phyloP scores from a whole-genome alignment of 2,888 invertebrate species.

The Hypselothyrea guttata region DNA sequence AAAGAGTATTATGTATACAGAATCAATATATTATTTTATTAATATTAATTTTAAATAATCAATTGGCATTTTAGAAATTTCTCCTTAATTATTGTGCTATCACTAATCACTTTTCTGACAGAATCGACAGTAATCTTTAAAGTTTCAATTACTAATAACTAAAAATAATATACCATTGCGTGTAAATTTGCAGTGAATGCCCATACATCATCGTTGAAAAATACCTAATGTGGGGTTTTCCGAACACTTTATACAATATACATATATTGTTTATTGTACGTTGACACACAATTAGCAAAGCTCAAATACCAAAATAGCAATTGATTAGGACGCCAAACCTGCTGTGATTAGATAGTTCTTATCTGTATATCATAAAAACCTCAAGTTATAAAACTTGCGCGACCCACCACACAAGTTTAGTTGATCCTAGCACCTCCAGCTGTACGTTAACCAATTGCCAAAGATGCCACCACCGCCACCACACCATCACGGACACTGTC shows the following conservation, averaged over 20 bases:
- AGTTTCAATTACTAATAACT: neutral
- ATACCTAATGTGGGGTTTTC: constrained; percentile 2
- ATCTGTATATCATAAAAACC: constrained; percentile 27
- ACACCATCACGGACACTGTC: constrained; percentile 18
- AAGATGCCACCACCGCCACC: constrained; percentile 28
- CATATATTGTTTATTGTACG: constrained; percentile 13
- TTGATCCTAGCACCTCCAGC: constrained; percentile 10
- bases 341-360: constrained; percentile 40
- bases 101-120: too few relatives aligned
- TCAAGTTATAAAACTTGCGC: constrained; percentile 36
- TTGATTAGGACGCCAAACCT: constrained; percentile 26
- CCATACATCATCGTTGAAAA: constrained; percentile 2
- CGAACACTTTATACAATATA: constrained; percentile 4
- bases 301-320: constrained; percentile 8
- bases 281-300: constrained; percentile 6
- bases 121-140: too few relatives aligned
- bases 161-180: neutral
- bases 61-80: too few relatives aligned
- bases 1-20: too few relatives aligned
- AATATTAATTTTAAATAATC: too few relatives aligned
- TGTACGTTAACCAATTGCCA: constrained; percentile 7
- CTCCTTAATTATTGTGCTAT: too few relatives aligned
- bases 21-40: too few relatives aligned
- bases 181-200: neutral
- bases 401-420: constrained; percentile 23